Evolutionary conservation across 1,140 invertebrate genomes (phyloP), one percentile per base, ranked within the genome.

Genomic region (Pogonognathellus flavescens): DNA sequence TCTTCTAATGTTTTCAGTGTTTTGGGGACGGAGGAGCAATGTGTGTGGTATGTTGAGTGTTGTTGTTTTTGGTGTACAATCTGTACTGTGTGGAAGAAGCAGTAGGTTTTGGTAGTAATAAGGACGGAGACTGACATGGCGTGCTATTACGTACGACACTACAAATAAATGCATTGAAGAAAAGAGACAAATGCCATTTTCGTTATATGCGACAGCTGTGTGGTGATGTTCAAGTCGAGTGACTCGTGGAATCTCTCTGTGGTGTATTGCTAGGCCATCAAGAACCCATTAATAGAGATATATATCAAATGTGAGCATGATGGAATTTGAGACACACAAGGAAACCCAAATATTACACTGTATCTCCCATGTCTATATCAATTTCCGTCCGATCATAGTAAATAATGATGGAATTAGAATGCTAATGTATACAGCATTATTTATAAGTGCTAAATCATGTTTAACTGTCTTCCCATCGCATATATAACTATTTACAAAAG

Each of bases 221-320:
- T 70, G 83, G 72, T 59, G 86, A 66, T 80, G 82, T 82, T 70
- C 14, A 60, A 80, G 70, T 76, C 41, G 55, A 57, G 50, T 55
- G 31, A 66, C 70, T 82, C 14, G 49, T 76, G 31, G 83, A 76
- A 86, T 84, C 82, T 85, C 81, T 85, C 59, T 14, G 41, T 50
- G 41, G 70, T 76, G 50, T 62, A 76, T 76, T 85, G 84, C 60
- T 85, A 60, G 62, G 55, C 83, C 86, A 87, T 87, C 84, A 87
- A 83, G 86, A 85, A 82, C 86, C 86, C 86, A 87, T 87, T 87
- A 87, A 84, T 87, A 83, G 59, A 81, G 62, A 82, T 81, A 84
- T 76, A 62, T 57, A 70, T 84, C 62, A 66, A 66, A 84, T 60
- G 14, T 25, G 14, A 57, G 76, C 57, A 60, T 41, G 53, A 59